These are phyloP conservation scores for Zygothrica quintamaculata DNA, from an alignment of 2,888 invertebrate genomes.

Conservation along the genomic window DNA sequence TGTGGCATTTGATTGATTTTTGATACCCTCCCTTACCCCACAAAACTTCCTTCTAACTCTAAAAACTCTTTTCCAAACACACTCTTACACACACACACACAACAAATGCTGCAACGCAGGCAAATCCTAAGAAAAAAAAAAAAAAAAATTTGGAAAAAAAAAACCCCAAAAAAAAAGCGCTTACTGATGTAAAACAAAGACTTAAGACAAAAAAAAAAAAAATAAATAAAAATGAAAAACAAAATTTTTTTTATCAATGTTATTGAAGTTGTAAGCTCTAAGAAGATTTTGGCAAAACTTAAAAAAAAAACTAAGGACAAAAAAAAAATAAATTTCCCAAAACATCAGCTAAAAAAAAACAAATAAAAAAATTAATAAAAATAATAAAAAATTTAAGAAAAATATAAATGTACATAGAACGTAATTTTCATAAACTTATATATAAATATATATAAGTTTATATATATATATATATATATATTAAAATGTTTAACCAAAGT, in stretches of 20 bases:
- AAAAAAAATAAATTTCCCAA: slow-evolving; percentile 8
- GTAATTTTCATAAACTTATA: slow-evolving; percentile 30
- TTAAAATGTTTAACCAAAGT: slow-evolving; percentile 54
- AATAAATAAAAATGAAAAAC: slow-evolving; percentile 41
- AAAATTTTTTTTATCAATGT: slow-evolving; percentile 55
- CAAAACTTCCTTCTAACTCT: too few species aligned
- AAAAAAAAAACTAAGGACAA: too few species aligned
- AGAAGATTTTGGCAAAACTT: slow-evolving; percentile 38
- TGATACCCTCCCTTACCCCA: slow-evolving; percentile 20
- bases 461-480: slow-evolving; percentile 45
- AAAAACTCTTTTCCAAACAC: too few species aligned
- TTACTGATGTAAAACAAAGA: slow-evolving; percentile 83
- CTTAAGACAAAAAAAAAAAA: slow-evolving; percentile 64
- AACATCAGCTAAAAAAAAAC: slow-evolving; percentile 10
- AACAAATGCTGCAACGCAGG: slow-evolving; percentile 3
- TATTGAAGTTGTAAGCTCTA: slow-evolving; percentile 56
- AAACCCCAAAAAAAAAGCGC: slow-evolving; percentile 67
- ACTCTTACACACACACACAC: neutral
- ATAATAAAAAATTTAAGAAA: slow-evolving; percentile 13
- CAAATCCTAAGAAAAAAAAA: neutral
- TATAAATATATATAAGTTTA: slow-evolving; percentile 26
- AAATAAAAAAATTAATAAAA: slow-evolving; percentile 8
- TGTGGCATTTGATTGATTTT: slow-evolving; percentile 42
- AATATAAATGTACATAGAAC: slow-evolving; percentile 31
- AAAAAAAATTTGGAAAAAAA: slow-evolving; percentile 1